phyloP scores from a whole-genome alignment of 2,113 vertebrate genomes.

The Menura novaehollandiae region DNA sequence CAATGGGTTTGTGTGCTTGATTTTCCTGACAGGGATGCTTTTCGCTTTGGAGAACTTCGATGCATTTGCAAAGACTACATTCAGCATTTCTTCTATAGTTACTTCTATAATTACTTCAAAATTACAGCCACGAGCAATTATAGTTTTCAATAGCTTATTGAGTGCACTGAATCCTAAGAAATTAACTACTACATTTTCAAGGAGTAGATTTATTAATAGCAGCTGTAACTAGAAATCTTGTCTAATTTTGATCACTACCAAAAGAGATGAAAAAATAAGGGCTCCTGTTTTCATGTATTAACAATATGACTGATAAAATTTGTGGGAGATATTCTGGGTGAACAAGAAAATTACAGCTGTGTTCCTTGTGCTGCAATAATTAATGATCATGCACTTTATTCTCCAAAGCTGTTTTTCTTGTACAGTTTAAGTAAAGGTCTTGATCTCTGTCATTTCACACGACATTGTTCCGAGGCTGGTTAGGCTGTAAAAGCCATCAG shows the following conservation, averaged over 20 bases:
- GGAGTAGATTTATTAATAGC: constrained; percentile 35
- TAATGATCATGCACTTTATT: not conserved
- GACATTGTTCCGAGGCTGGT: not conserved
- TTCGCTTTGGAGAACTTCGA: not conserved
- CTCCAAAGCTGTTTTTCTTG: constrained; percentile 16
- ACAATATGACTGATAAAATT: not conserved
- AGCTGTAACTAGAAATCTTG: constrained; percentile 33
- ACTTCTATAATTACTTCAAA: not conserved
- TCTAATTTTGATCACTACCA: not conserved
- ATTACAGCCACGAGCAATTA: constrained; percentile 22
- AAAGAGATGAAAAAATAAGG: not conserved
- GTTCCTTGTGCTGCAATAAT: constrained; percentile 4
- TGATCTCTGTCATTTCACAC: not conserved
- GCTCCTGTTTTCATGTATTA: not conserved
- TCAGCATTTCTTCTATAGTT: not conserved
- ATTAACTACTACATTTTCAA: constrained; percentile 13
- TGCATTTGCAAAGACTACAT: not conserved
- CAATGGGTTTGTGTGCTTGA: not conserved
- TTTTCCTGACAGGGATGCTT: not conserved
- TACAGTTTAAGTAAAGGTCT: constrained; percentile 13
- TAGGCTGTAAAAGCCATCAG: not conserved
- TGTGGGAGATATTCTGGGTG: not conserved
- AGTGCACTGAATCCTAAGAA: not conserved
- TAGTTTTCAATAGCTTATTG: not conserved
- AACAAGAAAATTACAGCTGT: constrained; percentile 52